phyloP scores from a whole-genome alignment of 2,113 vertebrate species.

The Apodemus speciosus region DNA sequence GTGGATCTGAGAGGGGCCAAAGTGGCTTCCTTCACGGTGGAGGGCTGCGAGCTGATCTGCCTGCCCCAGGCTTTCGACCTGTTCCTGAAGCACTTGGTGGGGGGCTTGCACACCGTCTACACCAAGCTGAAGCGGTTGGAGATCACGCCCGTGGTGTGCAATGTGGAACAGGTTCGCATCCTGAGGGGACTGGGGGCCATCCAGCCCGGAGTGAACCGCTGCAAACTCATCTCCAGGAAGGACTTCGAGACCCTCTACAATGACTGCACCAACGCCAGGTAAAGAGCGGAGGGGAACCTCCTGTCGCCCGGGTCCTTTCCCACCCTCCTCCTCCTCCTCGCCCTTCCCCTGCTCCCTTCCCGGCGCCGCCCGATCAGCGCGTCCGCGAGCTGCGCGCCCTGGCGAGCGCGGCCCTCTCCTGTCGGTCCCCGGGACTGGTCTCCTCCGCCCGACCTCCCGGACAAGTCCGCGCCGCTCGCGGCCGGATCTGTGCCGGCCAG shows the following conservation, averaged over 20 bases:
- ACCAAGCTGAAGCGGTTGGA: slow-evolving; percentile 99
- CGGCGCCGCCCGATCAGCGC: neutral
- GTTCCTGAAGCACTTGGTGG: slow-evolving; percentile 99
- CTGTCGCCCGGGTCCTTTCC: neutral
- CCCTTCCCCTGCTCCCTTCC: neutral
- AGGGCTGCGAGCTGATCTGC: slow-evolving; percentile 98
- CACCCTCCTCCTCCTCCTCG: neutral
- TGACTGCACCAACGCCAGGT: slow-evolving; percentile 99
- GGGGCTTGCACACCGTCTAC: slow-evolving; percentile 98
- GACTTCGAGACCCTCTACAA: slow-evolving; percentile 99
- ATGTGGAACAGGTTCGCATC: slow-evolving; percentile 99
- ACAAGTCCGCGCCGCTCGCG: slow-evolving; percentile 56
- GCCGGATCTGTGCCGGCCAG: neutral
- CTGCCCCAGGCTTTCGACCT: slow-evolving; percentile 98
- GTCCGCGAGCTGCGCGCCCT: slow-evolving; percentile 22
- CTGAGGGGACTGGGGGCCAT: slow-evolving; percentile 97
- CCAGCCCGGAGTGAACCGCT: slow-evolving; percentile 98
- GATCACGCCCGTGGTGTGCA: slow-evolving; percentile 99
- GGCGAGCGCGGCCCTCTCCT: neutral
- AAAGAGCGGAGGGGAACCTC: slow-evolving; percentile 64
- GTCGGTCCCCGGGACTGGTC: neutral
- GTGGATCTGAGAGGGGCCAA: slow-evolving; percentile 97
- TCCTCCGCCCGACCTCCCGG: neutral
- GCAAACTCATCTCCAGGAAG: slow-evolving; percentile 98
- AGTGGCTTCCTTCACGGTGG: slow-evolving; percentile 98